These are phyloP conservation scores for Eupithecia subumbrata DNA, from an alignment of 2,888 invertebrate genomes.

Conservation along the genomic window DNA sequence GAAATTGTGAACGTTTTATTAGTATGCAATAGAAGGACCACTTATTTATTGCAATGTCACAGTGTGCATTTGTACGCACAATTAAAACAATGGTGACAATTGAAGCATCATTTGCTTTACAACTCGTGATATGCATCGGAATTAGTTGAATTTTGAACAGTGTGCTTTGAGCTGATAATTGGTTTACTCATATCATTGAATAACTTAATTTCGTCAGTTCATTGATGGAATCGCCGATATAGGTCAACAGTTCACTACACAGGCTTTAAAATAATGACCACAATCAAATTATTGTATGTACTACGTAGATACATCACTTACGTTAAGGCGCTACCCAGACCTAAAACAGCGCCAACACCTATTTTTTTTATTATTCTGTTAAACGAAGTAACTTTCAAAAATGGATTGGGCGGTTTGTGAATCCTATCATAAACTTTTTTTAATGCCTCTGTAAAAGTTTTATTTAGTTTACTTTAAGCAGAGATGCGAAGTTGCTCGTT, in stretches of 20 bases:
- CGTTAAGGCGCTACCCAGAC: too few relatives aligned
- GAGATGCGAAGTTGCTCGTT: too few relatives aligned
- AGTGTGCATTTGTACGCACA: conserved; percentile 16
- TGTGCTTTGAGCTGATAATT: conserved; percentile 25
- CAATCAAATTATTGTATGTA: neutral
- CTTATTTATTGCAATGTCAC: neutral
- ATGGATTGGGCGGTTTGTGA: too few relatives aligned
- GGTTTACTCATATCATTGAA: conserved; percentile 26
- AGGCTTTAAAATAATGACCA: neutral
- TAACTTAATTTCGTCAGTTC: conserved; percentile 17
- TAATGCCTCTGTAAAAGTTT: too few relatives aligned
- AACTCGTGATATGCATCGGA: conserved; percentile 31
- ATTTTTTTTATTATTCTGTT: too few relatives aligned
- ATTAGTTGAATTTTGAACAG: conserved; percentile 34
- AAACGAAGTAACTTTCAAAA: too few relatives aligned
- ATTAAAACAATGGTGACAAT: conserved; percentile 37
- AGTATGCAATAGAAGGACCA: neutral
- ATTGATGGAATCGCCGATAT: neutral
- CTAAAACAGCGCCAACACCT: too few relatives aligned
- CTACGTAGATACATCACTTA: neutral
- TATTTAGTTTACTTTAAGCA: too few relatives aligned
- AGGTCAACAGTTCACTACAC: neutral
- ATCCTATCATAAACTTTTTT: too few relatives aligned
- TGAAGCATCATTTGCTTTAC: conserved; percentile 35
- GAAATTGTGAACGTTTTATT: neutral